A percentile compares a stretch with the other conserved stretches of the same genome.
These are phyloP conservation scores for Noctua janthe DNA, from an alignment of 2,888 invertebrate genomes.

Conservation along the genomic window DNA sequence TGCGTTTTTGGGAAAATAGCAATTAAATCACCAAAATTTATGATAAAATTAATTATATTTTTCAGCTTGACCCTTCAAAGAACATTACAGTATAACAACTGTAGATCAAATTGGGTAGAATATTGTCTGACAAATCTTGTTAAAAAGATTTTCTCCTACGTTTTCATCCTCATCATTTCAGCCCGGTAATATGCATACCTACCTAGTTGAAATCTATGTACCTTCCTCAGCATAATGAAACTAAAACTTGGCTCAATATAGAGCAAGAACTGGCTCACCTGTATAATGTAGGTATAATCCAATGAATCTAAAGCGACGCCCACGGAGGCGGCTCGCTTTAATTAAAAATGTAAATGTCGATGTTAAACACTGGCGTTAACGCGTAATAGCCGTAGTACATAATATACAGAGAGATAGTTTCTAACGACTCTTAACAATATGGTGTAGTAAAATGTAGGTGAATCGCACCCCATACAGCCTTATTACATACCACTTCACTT, in stretches of 20 bases:
- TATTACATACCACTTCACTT: not conserved
- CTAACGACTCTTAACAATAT: not conserved
- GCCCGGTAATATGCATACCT: not conserved
- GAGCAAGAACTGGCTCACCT: conserved; percentile 14
- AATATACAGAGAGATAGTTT: conserved; percentile 16
- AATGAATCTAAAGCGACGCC: conserved; percentile 41
- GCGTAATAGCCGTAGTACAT: conserved; percentile 5
- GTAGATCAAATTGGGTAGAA: not conserved
- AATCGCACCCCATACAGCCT: not conserved
- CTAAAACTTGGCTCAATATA: conserved; percentile 25
- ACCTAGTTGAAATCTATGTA: not conserved
- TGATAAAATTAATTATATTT: not conserved
- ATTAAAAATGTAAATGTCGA: conserved; percentile 60
- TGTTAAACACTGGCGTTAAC: conserved; percentile 45
- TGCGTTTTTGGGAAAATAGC: not conserved
- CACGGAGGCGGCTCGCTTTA: conserved; percentile 49
- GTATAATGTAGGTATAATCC: conserved; percentile 28
- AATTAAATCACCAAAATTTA: not conserved
- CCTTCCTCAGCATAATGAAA: conserved; percentile 16
- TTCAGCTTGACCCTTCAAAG: not conserved
- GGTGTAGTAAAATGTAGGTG: not conserved
- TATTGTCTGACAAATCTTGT: no score
- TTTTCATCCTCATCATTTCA: not conserved
- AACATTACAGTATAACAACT: not conserved
- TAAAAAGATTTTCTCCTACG: not conserved